Base-by-base conservation (phyloP, 2,888 invertebrate species). In the Pseudococcus viburni region DNA sequence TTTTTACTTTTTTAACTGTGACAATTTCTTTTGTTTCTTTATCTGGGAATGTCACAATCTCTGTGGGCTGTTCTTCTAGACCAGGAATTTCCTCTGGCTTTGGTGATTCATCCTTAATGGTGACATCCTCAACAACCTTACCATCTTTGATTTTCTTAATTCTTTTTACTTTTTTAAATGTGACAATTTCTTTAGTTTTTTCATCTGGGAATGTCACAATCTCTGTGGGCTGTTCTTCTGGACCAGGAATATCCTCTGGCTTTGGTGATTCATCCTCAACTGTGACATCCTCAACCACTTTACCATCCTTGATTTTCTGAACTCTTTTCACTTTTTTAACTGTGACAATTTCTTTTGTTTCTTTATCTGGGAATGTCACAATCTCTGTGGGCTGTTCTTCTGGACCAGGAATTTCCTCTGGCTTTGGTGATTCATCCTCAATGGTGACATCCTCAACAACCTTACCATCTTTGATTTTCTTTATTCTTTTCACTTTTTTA, bases 321-420 rank as follows among this genome's bases (percentile, higher is more conserved):
- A 68, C 22, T 17, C 39, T 33, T 77, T 33, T 77, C 15, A 33
- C 39, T 77, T 77, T 77, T 77, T 77, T 77, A 11, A 33, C 77
- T 7, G 77, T 77, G n/a, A n/a, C n/a, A 19, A 3, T 64, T 17
- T 64, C 64, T 6, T 64, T 9, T 1, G 64, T 17, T 64, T 9
- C 15, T 19, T 64, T 8, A 64, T 64, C 64, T 17, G 64, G 64
- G 7, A 17, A 17, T 4, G 64, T 17, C 1, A 64, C 17, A 19
- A 64, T 4, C 19, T 64, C 64, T 15, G 19, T 4, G 3, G 17
- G 64, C 17, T 19, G 17, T 17, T 64, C 64, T 64, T 64, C 17
- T 3, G 64, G 19, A 9, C 7, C 64, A 11, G 22, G 26, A 11
- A 1, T 12, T 22, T 73, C 33, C 0, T 73, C 33, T 5, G 73